Conservation (phyloP, 2,113 vertebrate species). For the Mus musculus region DNA sequence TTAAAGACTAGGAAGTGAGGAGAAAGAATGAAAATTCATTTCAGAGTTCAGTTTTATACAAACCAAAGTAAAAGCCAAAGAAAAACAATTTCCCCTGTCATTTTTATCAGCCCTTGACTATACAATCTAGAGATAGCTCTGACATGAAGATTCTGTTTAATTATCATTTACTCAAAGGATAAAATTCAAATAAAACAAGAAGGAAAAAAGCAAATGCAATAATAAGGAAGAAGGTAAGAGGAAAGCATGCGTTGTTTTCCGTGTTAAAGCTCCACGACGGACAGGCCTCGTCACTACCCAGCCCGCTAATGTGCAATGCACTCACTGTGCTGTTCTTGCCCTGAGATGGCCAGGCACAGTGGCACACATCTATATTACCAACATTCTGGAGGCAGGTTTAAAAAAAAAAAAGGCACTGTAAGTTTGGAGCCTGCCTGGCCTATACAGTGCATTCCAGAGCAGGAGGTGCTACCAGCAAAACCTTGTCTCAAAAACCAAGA, state of each 20-base stretch:
- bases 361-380: not conserved
- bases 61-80: not conserved
- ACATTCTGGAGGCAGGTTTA: not conserved
- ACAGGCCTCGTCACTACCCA: not conserved
- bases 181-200: slow-evolving; percentile 19
- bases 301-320: not conserved
- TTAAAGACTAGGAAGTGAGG: not conserved
- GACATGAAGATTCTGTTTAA: not conserved
- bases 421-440: not conserved
- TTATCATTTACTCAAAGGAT: not conserved
- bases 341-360: no score
- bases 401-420: not conserved
- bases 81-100: not conserved
- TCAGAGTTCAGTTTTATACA: not conserved
- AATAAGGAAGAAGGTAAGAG: not conserved
- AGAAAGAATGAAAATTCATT: not conserved
- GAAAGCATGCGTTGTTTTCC: not conserved
- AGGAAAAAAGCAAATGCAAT: not conserved
- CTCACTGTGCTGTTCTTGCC: not conserved
- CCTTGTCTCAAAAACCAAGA: not conserved
- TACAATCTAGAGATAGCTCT: not conserved
- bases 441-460: not conserved
- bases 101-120: not conserved
- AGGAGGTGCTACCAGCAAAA: not conserved
- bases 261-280: not conserved